A percentile compares a stretch with the other conserved stretches of the same genome.
Conservation (phyloP, 2,113 vertebrate genomes). For the Forbesichthys papilliferus region DNA sequence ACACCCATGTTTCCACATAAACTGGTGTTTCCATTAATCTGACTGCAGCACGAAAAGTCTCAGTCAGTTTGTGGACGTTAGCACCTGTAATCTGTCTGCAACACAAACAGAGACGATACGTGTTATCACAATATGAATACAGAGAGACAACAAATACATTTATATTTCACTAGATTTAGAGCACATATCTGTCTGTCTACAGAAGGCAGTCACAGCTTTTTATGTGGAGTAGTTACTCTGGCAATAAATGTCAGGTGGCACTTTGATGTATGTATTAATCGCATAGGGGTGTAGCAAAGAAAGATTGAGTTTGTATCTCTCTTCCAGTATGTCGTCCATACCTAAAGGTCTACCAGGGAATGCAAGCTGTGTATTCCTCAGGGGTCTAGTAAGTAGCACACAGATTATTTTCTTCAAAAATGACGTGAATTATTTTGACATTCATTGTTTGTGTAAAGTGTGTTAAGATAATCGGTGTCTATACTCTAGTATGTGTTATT, state of each 20-base stretch:
- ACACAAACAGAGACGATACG: slow-evolving; percentile 22
- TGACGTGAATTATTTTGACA: not conserved
- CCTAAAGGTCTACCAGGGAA: slow-evolving; percentile 93
- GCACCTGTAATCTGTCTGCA: slow-evolving; percentile 22
- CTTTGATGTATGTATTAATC: not conserved
- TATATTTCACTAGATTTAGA: not conserved
- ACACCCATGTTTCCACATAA: slow-evolving; percentile 36
- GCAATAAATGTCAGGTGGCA: not conserved
- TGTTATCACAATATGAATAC: too few species aligned
- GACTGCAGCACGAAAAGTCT: slow-evolving; percentile 35
- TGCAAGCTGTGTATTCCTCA: slow-evolving; percentile 92
- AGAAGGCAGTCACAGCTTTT: not conserved
- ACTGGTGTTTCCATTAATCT: slow-evolving; percentile 53
- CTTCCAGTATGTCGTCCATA: slow-evolving; percentile 86
- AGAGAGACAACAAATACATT: not conserved
- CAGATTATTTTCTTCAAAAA: not conserved
- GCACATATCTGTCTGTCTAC: not conserved
- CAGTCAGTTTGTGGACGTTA: slow-evolving; percentile 35
- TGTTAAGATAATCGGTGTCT: slow-evolving; percentile 6
- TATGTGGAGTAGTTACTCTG: not conserved
- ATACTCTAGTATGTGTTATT: slow-evolving; percentile 20
- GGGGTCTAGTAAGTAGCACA: slow-evolving; percentile 89
- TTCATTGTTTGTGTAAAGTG: not conserved
- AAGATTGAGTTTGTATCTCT: slow-evolving; percentile 22
- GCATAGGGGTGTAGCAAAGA: not conserved